phyloP scores from a whole-genome alignment of 2,888 invertebrate species.

The Xestia c-nigrum region DNA sequence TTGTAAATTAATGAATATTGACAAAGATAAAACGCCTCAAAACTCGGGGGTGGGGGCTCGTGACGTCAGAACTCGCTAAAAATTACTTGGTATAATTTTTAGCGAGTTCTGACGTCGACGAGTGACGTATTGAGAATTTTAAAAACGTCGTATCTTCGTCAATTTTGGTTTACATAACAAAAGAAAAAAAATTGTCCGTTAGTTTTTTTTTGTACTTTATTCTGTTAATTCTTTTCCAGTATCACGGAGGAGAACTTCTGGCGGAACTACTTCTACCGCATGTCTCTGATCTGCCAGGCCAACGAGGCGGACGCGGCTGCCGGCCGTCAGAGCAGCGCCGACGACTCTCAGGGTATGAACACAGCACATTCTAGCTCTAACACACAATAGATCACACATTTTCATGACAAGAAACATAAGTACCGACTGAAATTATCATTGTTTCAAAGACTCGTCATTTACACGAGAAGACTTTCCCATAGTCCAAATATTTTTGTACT shows the following conservation, averaged over 20 bases:
- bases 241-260: constrained; percentile 99
- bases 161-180: too few species aligned
- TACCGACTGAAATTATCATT: background rate
- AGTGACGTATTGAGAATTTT: too few species aligned
- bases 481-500: background rate
- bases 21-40: too few species aligned
- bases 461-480: background rate
- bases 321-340: constrained; percentile 86
- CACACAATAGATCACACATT: constrained; percentile 29
- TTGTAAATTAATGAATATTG: too few species aligned
- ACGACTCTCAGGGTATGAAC: constrained; percentile 90
- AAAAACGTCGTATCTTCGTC: too few species aligned
- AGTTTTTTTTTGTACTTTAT: background rate
- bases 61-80: too few species aligned
- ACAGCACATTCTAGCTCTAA: background rate
- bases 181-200: too few species aligned
- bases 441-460: background rate
- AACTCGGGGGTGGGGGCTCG: too few species aligned
- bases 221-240: constrained; percentile 85
- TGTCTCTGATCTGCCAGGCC: constrained; percentile 99
- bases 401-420: background rate
- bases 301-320: constrained; percentile 94
- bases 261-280: constrained; percentile 99
- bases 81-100: too few species aligned
- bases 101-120: too few species aligned